Base-by-base conservation (phyloP, 2,888 invertebrate species). In the Timandra comae region DNA sequence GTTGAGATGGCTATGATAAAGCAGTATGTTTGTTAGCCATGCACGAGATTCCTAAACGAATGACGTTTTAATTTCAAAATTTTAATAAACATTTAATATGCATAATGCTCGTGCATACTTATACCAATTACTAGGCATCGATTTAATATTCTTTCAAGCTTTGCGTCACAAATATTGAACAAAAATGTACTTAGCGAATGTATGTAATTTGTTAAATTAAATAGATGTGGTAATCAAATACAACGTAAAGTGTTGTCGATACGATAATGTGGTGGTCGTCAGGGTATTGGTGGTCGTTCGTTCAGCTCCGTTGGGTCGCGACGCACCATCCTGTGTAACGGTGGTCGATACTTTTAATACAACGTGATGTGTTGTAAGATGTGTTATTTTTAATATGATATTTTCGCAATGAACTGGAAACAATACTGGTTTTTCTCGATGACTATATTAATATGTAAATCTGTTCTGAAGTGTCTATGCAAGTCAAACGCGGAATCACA, bases 291-390 rank as follows among this genome's bases (percentile, higher is more conserved):
- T 11, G 24, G 10, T 11, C 24, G 24, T 58, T 47, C 75, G 82
- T 84, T 82, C 81, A 72, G 82, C 84, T 82, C 73, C 82, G 71
- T 61, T 80, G 84, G 72, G 74, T 78, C 77, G 80, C 72, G 63
- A 61, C 75, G 46, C 58, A 47, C 71, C 71, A 71, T 76, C 81
- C 80, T 77, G 70, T 64, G 63, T 74, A 71, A 80, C 82, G 82
- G 78, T 75, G 75, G 71, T 74, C 69, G 47, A 73, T 74, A 71
- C 65, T 54, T 49, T 57, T n/a, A n/a, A n/a, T n/a, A n/a, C n/a
- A n/a, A n/a, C n/a, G n/a, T n/a, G n/a, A n/a, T n/a, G n/a, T n/a
- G n/a, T n/a, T n/a, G n/a, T n/a, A n/a, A n/a, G n/a, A n/a, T n/a
- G n/a, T n/a, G n/a, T n/a, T n/a, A n/a, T n/a, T n/a, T n/a, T n/a